A percentile compares a stretch with the other conserved stretches of the same genome.
Conservation (phyloP, 1,140 invertebrate genomes). For the Procambarus clarkii region DNA sequence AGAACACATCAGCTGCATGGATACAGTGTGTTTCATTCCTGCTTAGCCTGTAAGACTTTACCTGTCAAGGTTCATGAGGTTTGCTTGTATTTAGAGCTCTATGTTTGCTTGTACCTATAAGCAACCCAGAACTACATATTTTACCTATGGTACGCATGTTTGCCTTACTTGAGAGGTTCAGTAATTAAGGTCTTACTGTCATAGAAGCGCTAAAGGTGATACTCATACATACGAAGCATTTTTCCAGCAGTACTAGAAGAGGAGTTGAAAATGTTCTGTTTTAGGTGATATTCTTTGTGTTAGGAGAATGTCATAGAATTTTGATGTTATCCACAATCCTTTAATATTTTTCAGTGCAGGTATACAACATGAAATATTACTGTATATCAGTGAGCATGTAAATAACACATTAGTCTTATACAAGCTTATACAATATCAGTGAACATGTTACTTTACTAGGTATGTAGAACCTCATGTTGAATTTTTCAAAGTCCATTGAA, state of each 20-base stretch:
- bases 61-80: constrained; percentile 16
- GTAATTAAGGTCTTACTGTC: constrained; percentile 15
- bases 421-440: constrained; percentile 47
- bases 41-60: constrained; percentile 7
- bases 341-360: constrained; percentile 43
- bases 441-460: constrained; percentile 17
- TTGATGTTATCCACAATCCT: constrained; percentile 38
- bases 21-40: not conserved
- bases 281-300: constrained; percentile 25
- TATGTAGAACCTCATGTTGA: constrained; percentile 25
- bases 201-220: not conserved
- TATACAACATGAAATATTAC: constrained; percentile 42
- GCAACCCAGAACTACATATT: constrained; percentile 10
- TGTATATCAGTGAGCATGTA: constrained; percentile 41
- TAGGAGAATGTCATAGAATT: constrained; percentile 43
- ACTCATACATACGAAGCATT: not conserved
- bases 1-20: not conserved
- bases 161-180: constrained; percentile 48
- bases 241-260: constrained; percentile 13
- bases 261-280: constrained; percentile 22
- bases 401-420: constrained; percentile 45
- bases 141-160: constrained; percentile 11
- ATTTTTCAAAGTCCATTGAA: constrained; percentile 20
- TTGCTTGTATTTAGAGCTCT: not conserved
- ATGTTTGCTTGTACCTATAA: constrained; percentile 15